Evolutionary conservation across 2,888 invertebrate species (phyloP), one percentile per base, ranked within the genome.

Genomic region (Drosophila pseudotakahashii): DNA sequence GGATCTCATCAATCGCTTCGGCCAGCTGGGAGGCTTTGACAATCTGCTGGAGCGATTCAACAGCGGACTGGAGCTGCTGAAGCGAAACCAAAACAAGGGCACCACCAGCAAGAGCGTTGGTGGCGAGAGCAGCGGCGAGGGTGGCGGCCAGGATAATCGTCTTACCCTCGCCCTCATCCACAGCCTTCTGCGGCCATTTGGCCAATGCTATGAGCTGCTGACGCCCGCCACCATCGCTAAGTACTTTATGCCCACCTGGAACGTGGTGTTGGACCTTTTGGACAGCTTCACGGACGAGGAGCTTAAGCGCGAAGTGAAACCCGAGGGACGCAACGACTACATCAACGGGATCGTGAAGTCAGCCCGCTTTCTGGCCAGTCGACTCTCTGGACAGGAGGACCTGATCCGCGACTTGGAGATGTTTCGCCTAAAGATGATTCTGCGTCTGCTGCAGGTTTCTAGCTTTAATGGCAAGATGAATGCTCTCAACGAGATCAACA

Each of bases 401-500:
- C 90, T 94, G 74, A 93, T 94, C 66, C 94, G 94, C 89, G 94
- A 95, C 88, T 93, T 99, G 88, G 98, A 98, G 94, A 97, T 98
- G 93, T 98, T 98, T 94, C 94, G 98, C 84, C 93, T 99, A 81
- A 98, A 98, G 93, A 98, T 99, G 97, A 98, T 99, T 89, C 94
- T 99, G 81, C 92, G 97, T 91, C 95, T 98, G 88, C 93, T 99
- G 77, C 98, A 98, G 94, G 98, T 98, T 92, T 98, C 98, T 26
- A 98, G 98, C 58, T 99, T 99, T 91, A 99, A 98, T 93, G 98
- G 99, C 39, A 99, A 99, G 94, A 99, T 99, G 99, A 98, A 98
- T 89, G 99, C 99, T 23, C 93, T 99, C 75, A 98, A 99, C 92
- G 99, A 99, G 94, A 98, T 99, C 66, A 99, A 99, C 93, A 98